Base-by-base conservation (phyloP, 1,140 invertebrate species). In the Pogonus chalceus region DNA sequence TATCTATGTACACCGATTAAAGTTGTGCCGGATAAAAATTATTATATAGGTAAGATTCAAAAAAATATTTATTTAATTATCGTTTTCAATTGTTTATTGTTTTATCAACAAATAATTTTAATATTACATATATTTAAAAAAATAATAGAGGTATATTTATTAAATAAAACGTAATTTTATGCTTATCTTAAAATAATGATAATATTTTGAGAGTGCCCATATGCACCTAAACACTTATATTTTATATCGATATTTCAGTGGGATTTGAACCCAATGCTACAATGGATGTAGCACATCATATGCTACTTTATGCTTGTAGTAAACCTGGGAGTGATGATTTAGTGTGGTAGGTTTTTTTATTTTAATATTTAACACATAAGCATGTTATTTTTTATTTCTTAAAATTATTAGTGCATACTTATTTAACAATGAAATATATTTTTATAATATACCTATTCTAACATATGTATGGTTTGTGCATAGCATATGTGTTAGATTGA, bases 231-330 rank as follows among this genome's bases (percentile, higher is more conserved):
- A 7, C 9, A 4, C n/a, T n/a, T n/a, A n/a, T n/a, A n/a, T n/a
- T n/a, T 39, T 50, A 22, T 48, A 35, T 31, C 60, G 59, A 57
- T 43, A 12, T 79, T 80, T 57, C 67, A 92, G 90, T 92, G 64
- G 91, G 87, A 54, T 98, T 96, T 72, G 80, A 91, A 68, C 94
- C 96, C 2, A 92, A 96, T 69, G 92, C 92, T 1, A 86, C 87
- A 1, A 92, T 88, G 83, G 72, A 86, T 60, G 88, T 84, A 1
- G 90, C 91, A 9, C 96, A 99, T 75, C 96, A 99, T 69, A 97
- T 98, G 80, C 74, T 98, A 54, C 70, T 99, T 0, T 98, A 96
- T 72, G 96, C 95, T 10, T 99, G 96, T 62, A 76, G 79, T 22
- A 75, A 78, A 56, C 94, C 95, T 2, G 93, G 93, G 31, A 83